Evolutionary conservation across 2,888 invertebrate genomes (phyloP), one percentile per base, ranked within the genome.

Genomic region (Drosophila bunnanda): DNA sequence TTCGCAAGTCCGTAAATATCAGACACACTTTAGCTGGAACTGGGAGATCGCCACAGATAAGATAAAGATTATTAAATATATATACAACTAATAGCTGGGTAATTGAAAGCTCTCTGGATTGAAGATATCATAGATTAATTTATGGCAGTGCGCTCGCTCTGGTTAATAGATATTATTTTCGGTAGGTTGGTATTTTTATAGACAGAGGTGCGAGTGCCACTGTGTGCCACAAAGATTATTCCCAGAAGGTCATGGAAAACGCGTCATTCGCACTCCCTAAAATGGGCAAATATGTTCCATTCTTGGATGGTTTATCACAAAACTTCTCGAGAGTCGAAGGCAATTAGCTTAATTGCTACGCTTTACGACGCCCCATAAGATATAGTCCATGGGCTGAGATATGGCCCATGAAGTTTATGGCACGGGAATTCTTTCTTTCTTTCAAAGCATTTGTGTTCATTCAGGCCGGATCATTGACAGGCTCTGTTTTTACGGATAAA

Each of bases 381-480:
- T 53, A 44, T 66, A 34, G 44, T 38, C 32, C 54, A 7, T n/a
- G 22, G 22, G 10, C 67, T 66, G 4, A 67, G 67, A 66, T 66
- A 66, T 53, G 52, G 43, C 32, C 44, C 22, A 32, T 32, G n/a
- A 61, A 15, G 38, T 62, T 46, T 62, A 62, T 62, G 48, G n/a
- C 30, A 13, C 20, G 15, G 12, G 15, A 38, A 46, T 59, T 46
- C 7, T n/a, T 46, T 46, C 30, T 32, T 61, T 30, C 13, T 46
- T 46, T 46, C 15, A n/a, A 44, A 5, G 13, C 22, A 43, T 15
- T 44, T 13, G n/a, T 22, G 22, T 61, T 61, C 64, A 64, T 62
- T 61, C 64, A 61, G 48, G 34, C 10, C 7, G 22, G 64, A 62
- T 32, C 62, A 62, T 59, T 62, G 62, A 59, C 60, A 62, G 60